phyloP scores from a whole-genome alignment of 2,113 vertebrate genomes.

The Carassius auratus region DNA sequence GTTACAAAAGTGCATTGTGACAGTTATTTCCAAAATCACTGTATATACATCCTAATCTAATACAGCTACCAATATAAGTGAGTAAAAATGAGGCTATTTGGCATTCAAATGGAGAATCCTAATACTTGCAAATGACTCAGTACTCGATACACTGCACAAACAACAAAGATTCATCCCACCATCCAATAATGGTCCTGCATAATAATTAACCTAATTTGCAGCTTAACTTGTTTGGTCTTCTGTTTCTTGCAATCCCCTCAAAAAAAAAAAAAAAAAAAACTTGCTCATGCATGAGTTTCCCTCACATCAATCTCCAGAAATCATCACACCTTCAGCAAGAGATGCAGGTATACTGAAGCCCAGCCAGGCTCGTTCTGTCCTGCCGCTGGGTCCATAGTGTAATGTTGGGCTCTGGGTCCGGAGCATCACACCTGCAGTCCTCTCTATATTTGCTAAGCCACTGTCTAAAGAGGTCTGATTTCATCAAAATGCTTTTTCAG shows the following conservation, averaged over 20 bases:
- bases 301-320: not conserved
- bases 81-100: not conserved
- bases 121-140: slow-evolving; percentile 4
- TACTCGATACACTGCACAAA: not conserved
- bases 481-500: slow-evolving; percentile 23
- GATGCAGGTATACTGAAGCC: not conserved
- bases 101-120: not conserved
- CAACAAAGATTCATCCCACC: not conserved
- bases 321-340: not conserved
- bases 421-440: not conserved
- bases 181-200: not conserved
- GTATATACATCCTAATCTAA: not conserved
- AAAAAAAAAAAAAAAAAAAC: slow-evolving; percentile 51
- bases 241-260: slow-evolving; percentile 39
- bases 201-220: slow-evolving; percentile 10
- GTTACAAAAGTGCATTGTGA: not conserved
- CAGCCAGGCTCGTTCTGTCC: not conserved
- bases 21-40: not conserved
- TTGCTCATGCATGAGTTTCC: slow-evolving; percentile 11
- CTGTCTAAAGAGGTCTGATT: slow-evolving; percentile 30
- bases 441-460: not conserved
- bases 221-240: slow-evolving; percentile 8
- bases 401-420: not conserved
- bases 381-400: not conserved
- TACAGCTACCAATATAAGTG: not conserved